Base-by-base conservation (phyloP, 2,797 vertebrate genomes). In the Tamandua tetradactyla region DNA sequence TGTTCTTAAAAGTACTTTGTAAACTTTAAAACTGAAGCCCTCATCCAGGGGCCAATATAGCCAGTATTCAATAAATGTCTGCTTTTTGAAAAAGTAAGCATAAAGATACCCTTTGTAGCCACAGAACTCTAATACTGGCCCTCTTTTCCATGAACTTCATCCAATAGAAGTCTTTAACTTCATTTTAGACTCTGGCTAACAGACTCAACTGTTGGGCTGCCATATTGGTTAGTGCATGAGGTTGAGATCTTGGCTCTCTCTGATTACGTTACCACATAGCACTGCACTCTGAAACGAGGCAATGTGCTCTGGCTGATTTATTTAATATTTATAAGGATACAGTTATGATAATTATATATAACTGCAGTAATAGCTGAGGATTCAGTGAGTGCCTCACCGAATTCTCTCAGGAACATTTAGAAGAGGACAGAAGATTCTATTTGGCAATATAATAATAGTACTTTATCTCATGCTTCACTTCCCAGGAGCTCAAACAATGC, bases 261-360 rank as follows among this genome's bases (percentile, higher is more conserved):
- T 66, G 66, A 35, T 42, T 18, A 89, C 35, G 15, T 0, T 30
- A 25, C 59, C 10, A 17, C 17, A 23, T 0, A 37, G n/a, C 35
- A 47, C 79, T 79, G 37, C 13, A 91, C 62, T 49, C 17, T 75
- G 55, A n/a, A 71, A 81, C 32, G 69, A 59, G 25, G 52, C 59
- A 68, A 61, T 81, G 64, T 35, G 32, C 66, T 71, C 59, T 62
- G 23, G 61, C 18, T 55, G 40, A 89, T 64, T 88, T 83, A 80
- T 68, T 62, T 95, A 79, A 89, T 88, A 91, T 66, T 68, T 89
- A 62, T 72, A 78, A 32, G 35, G 11, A n/a, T 81, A 22, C 17
- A 92, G 30, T 57, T 86, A 30, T 52, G 84, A 84, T 78, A 78
- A 94, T 87, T 81, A 95, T 93, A 81, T 69, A 52, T 84, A 72